Base-by-base conservation (phyloP, 2,113 vertebrate genomes). In the Pheucticus melanocephalus region DNA sequence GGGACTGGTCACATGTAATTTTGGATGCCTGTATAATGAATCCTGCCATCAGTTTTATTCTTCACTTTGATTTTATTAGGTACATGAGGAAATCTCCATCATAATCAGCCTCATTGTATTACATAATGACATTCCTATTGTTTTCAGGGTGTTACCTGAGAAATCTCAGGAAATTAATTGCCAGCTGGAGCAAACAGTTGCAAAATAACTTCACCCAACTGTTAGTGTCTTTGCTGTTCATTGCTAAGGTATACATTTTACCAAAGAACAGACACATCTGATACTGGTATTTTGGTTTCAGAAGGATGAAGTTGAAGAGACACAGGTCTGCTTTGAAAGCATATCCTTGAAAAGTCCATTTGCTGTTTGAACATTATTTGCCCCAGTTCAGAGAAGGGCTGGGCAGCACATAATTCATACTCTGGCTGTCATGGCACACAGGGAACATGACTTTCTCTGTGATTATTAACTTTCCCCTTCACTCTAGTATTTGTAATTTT, bases 171-270 rank as follows among this genome's bases (percentile, higher is more conserved):
- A 85, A 31, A 90, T 92, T 61, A 88, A 86, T 61, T 83, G 53
- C 25, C 76, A 86, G 54, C 19, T 73, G 45, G 15, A 83, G 54
- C 73, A 86, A 94, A 65, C 4, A 88, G 44, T 95, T 94, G 65
- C 64, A 81, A 93, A 92, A 77, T 64, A 90, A 80, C 91, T 95
- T 92, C 82, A 44, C 25, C 56, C 54, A 90, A 92, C 87, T 63
- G 10, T 84, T 94, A 86, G 44, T 33, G n/a, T 39, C 48, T 86
- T 91, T 82, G 57, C 42, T 90, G 37, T 82, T 95, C 27, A 76
- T 65, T 79, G n/a, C 19, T 66, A 83, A 70, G 72, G 47, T 15
- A 88, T 48, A 44, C 42, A 89, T 53, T 97, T 91, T 81, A 88
- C 39, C 57, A 85, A 83, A 57, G 96, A 96, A 91, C 42, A 54